A percentile compares a stretch with the other conserved stretches of the same genome.
Evolutionary conservation across 2,113 vertebrate species (phyloP).

Genomic region (Indicator maculatus): DNA sequence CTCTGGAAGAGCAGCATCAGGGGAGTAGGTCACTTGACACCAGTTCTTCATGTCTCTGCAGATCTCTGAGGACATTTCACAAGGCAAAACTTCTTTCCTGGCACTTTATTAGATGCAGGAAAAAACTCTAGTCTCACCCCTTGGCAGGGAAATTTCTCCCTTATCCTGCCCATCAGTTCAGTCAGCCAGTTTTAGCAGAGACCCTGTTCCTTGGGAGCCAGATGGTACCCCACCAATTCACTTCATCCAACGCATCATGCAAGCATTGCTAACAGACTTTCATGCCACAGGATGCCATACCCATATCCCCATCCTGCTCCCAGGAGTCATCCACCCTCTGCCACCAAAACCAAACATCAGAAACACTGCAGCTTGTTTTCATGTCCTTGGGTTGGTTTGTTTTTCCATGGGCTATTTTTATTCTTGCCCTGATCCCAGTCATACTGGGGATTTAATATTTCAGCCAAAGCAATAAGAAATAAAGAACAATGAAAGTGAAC

Average conservation of each 20-base stretch:
- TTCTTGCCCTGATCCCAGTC: constrained; percentile 26
- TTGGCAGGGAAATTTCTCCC: constrained; percentile 13
- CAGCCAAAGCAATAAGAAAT: constrained; percentile 62
- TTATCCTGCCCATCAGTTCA: constrained; percentile 27
- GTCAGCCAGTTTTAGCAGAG: not conserved
- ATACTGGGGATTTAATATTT: constrained; percentile 48
- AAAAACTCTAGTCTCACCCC: constrained; percentile 7
- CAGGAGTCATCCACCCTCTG: not conserved
- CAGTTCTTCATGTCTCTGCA: not conserved
- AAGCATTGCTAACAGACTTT: not conserved
- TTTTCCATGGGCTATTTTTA: constrained; percentile 49
- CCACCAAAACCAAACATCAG: not conserved
- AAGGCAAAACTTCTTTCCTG: constrained; percentile 32
- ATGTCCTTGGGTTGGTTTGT: not conserved
- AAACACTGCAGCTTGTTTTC: not conserved
- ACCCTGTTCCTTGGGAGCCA: not conserved
- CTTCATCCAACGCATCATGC: accelerated
- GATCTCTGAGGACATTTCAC: not conserved
- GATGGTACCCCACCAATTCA: not conserved
- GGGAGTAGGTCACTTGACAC: not conserved
- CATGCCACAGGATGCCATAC: not conserved
- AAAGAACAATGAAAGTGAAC: constrained; percentile 38
- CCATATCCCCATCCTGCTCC: not conserved
- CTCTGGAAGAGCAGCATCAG: not conserved
- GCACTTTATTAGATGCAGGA: constrained; percentile 1